phyloP scores from a whole-genome alignment of 1,140 invertebrate species.

The Pogonognathellus flavescens region DNA sequence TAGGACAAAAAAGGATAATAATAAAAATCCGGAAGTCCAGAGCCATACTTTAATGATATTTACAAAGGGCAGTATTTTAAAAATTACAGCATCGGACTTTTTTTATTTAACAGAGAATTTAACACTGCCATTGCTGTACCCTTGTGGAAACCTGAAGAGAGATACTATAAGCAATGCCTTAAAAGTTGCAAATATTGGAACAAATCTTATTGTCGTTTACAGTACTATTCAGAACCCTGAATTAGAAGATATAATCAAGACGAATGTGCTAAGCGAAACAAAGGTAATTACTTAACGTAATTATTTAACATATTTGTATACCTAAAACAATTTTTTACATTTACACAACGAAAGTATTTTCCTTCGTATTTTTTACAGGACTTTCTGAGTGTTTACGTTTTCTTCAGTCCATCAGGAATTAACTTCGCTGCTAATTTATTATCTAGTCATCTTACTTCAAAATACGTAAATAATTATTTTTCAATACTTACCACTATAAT shows the following conservation, averaged over 20 bases:
- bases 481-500: neutral
- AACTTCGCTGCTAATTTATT: conserved; percentile 27
- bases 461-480: conserved; percentile 18
- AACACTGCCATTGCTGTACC: conserved; percentile 50
- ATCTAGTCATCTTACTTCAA: neutral
- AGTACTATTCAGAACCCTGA: conserved; percentile 53
- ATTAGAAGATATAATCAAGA: neutral
- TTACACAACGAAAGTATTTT: too few relatives aligned
- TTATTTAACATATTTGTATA: neutral
- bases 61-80: too few relatives aligned
- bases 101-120: conserved; percentile 15
- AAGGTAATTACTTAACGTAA: neutral
- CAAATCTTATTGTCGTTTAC: conserved; percentile 32
- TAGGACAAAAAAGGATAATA: too few relatives aligned
- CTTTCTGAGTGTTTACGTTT: conserved; percentile 33
- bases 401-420: conserved; percentile 60
- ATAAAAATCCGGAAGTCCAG: too few relatives aligned
- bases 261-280: neutral
- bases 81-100: too few relatives aligned
- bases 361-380: too few relatives aligned
- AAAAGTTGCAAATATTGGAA: neutral
- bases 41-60: too few relatives aligned
- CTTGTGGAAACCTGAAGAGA: conserved; percentile 54
- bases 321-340: neutral
- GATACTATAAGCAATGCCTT: conserved; percentile 48